Evolutionary conservation across 2,113 vertebrate genomes (phyloP).

Genomic region (Nothocercus nigrocapillus): DNA sequence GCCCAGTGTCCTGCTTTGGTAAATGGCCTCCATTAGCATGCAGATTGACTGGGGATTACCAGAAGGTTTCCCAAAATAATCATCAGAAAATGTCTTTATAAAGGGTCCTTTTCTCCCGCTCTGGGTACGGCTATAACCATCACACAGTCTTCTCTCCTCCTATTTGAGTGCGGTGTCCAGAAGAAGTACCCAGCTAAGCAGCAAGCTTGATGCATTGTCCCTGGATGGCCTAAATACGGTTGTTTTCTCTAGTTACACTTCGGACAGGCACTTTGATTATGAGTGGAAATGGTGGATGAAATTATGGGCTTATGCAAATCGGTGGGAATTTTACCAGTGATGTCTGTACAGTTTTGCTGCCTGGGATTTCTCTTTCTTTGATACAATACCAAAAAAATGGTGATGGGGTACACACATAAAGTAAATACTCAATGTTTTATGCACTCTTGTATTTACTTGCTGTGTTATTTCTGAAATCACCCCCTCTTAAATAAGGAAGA

Average conservation of each 20-base stretch:
- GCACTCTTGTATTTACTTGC: accelerated
- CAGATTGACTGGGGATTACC: conserved; percentile 76
- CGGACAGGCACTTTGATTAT: not conserved
- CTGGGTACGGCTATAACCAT: not conserved
- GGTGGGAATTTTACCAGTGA: not conserved
- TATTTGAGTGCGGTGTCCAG: not conserved
- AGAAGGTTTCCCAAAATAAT: conserved; percentile 74
- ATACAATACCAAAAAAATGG: not conserved
- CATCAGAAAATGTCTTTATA: conserved; percentile 71
- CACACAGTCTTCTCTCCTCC: not conserved
- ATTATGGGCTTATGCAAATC: not conserved
- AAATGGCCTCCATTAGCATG: conserved; percentile 78
- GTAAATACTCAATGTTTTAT: accelerated
- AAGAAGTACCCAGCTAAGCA: conserved; percentile 6
- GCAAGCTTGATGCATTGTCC: not conserved
- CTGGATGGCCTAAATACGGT: not conserved
- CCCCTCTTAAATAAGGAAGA: not conserved
- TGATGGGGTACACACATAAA: accelerated
- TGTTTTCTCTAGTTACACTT: not conserved
- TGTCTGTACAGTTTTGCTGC: not conserved
- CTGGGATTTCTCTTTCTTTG: not conserved
- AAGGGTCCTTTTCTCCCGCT: conserved; percentile 48
- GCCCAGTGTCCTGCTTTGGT: conserved; percentile 55
- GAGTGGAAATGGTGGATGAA: not conserved
- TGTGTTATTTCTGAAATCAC: not conserved